Evolutionary conservation across 2,888 invertebrate species (phyloP).

Genomic region (Serrognathus titanus): DNA sequence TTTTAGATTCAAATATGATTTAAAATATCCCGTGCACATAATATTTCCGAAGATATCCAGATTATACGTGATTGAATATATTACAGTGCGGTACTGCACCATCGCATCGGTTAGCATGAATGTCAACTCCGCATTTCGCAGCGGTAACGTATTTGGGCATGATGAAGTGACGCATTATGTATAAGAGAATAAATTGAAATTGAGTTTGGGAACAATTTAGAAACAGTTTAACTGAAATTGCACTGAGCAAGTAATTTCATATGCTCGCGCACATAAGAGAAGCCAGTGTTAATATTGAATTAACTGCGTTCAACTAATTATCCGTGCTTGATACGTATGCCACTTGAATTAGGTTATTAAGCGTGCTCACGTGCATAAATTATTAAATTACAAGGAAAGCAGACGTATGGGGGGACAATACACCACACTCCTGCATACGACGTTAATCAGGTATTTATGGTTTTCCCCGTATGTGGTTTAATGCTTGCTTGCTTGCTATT

Average conservation of each 20-base stretch:
- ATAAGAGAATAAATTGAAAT: constrained; percentile 2
- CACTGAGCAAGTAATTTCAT: constrained; percentile 5
- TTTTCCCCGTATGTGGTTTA: too few species aligned
- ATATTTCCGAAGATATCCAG: too few species aligned
- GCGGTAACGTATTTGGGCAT: neutral
- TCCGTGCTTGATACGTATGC: neutral
- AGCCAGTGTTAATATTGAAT: constrained; percentile 1
- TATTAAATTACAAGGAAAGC: neutral
- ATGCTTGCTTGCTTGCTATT: too few species aligned
- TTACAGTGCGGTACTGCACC: too few species aligned
- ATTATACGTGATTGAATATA: too few species aligned
- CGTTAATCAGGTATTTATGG: too few species aligned
- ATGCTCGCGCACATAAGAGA: constrained; percentile 1
- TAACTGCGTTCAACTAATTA: constrained; percentile 8
- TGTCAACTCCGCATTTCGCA: neutral
- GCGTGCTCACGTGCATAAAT: neutral
- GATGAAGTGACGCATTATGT: neutral
- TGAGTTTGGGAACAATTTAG: constrained; percentile 8
- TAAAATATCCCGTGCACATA: too few species aligned
- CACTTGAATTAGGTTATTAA: neutral
- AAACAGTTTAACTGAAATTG: constrained; percentile 7
- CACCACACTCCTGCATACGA: too few species aligned
- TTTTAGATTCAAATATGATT: too few species aligned
- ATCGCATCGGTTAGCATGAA: neutral
- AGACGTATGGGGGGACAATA: neutral